phyloP scores from a whole-genome alignment of 2,888 invertebrate species.

The Balanococcus diminutus region DNA sequence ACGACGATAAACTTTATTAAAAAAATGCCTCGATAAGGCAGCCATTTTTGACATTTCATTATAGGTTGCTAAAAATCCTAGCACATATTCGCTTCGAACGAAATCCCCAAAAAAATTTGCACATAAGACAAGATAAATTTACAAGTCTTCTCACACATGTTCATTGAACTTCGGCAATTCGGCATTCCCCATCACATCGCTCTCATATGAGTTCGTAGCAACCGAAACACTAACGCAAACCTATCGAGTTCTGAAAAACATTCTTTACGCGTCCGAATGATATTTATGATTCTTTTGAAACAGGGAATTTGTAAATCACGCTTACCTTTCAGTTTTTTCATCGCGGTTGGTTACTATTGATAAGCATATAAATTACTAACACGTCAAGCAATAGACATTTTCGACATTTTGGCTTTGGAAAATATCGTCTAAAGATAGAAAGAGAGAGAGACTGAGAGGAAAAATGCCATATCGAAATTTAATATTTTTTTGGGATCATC shows the following conservation, averaged over 20 bases:
- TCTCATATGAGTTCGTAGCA: neutral
- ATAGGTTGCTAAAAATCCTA: neutral
- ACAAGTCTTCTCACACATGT: neutral
- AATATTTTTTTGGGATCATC: neutral
- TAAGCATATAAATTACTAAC: neutral
- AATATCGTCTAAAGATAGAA: neutral
- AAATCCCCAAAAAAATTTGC: neutral
- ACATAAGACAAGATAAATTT: neutral
- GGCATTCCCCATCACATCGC: too few species aligned
- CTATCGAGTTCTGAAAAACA: neutral
- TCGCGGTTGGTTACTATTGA: neutral
- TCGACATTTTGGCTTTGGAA: neutral
- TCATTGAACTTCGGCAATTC: neutral
- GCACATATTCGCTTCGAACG: neutral
- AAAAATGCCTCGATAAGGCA: neutral
- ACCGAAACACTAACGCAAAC: too few species aligned
- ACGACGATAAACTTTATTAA: neutral
- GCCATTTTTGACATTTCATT: neutral
- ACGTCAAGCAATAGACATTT: neutral
- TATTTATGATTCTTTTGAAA: slow-evolving; percentile 5
- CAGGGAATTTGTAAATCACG: neutral
- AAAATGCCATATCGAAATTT: neutral
- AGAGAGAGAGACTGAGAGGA: neutral
- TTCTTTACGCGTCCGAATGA: neutral
- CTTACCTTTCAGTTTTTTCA: neutral